Evolutionary conservation across 2,113 vertebrate genomes (phyloP), one percentile per base, ranked within the genome.

Genomic region (Scophthalmus maximus): DNA sequence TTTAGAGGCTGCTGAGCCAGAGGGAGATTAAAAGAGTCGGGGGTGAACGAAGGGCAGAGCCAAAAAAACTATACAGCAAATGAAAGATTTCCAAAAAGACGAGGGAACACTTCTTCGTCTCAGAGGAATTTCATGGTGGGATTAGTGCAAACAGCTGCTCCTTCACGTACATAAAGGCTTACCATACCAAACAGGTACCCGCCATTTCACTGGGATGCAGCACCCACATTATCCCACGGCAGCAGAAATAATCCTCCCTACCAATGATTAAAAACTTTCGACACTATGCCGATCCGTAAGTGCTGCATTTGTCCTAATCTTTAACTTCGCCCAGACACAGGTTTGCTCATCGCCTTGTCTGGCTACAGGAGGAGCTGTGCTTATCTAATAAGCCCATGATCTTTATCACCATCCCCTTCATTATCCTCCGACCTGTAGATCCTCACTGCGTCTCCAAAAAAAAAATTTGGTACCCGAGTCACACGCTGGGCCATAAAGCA

Each of bases 401-500:
- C 30, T 75, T 76, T 60, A 68, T 71, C 44, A 17, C 59, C 40
- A 61, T 78, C 73, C 51, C n/a, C n/a, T n/a, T n/a, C n/a, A n/a
- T n/a, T n/a, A 73, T 79, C 46, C 61, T 59, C 17, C 36, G 1
- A 74, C 30, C 62, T 30, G 47, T 73, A 79, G 78, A 59, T 76
- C 46, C 55, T 53, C 26, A 30, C 27, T 23, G 30, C 61, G 47
- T 68, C 56, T 64, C 15, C 69, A 65, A 18, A 72, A 59, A 78
- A 55, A 55, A n/a, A n/a, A n/a, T n/a, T n/a, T n/a, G n/a, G n/a
- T n/a, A 40, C 20, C 10, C 49, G 18, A 53, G 55, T 69, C 53
- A 53, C 78, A 71, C 53, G 15, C 38, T 61, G 67, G 46, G 49
- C 38, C 23, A 29, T 66, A 77, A 86, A 88, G 57, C 73, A 59